Percentiles rank a stretch among this genome's conserved stretches.
Evolutionary conservation across 2,888 invertebrate species (phyloP).

Genomic region (Harpagoxenus sublaevis): DNA sequence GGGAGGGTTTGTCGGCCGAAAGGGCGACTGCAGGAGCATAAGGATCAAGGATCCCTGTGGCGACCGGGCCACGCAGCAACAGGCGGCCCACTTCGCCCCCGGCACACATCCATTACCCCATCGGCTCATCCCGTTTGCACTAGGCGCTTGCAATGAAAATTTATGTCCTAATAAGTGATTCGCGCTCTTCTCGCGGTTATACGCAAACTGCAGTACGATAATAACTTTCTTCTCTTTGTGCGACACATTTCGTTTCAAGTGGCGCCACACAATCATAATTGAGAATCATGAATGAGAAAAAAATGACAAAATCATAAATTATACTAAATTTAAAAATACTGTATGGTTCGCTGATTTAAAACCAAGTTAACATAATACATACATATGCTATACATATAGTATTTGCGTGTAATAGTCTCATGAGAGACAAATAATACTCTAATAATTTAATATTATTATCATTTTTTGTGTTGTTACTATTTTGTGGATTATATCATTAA

Average conservation of each 20-base stretch:
- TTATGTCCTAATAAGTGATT: slow-evolving; percentile 81
- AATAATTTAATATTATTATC: not conserved
- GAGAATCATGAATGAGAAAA: not conserved
- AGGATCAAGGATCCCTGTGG: slow-evolving; percentile 84
- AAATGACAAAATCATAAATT: not conserved
- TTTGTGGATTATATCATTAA: not conserved
- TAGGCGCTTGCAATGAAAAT: slow-evolving; percentile 81
- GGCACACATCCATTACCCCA: slow-evolving; percentile 79
- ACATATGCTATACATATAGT: not conserved
- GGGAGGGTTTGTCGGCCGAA: slow-evolving; percentile 77
- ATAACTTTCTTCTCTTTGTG: slow-evolving; percentile 18
- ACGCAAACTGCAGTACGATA: slow-evolving; percentile 28
- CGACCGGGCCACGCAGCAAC: slow-evolving; percentile 82
- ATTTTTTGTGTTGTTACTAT: not conserved
- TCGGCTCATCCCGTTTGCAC: slow-evolving; percentile 80
- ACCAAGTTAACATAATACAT: not conserved
- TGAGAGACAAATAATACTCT: not conserved
- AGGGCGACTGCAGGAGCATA: slow-evolving; percentile 78
- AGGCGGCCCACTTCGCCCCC: slow-evolving; percentile 83
- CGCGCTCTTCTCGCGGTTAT: slow-evolving; percentile 56
- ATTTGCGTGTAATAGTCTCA: not conserved
- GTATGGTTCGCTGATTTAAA: not conserved
- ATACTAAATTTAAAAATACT: not conserved
- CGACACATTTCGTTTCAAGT: not conserved
- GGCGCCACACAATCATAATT: not conserved